phyloP scores from a whole-genome alignment of 2,113 vertebrate genomes.

The Oncorhynchus mykiss region DNA sequence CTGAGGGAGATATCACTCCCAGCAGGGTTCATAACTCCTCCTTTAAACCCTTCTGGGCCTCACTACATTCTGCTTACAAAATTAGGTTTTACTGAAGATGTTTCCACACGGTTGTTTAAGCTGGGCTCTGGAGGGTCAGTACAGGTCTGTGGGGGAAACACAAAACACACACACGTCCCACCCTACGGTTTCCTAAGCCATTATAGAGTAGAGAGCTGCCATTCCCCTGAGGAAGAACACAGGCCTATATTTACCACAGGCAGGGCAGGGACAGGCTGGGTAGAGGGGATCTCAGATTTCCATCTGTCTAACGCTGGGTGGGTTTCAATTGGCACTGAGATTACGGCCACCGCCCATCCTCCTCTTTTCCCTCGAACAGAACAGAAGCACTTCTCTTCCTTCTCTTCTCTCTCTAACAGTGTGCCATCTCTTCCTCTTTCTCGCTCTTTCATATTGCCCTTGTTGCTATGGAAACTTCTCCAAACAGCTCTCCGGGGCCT shows the following conservation, averaged over 20 bases:
- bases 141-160: slow-evolving; percentile 15
- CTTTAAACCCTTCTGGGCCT: not conserved
- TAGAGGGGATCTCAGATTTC: slow-evolving; percentile 19
- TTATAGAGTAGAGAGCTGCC: slow-evolving; percentile 9
- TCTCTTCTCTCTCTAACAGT: not conserved
- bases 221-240: slow-evolving; percentile 12
- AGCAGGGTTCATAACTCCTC: not conserved
- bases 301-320: slow-evolving; percentile 33
- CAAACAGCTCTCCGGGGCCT: slow-evolving; percentile 34
- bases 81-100: slow-evolving; percentile 7
- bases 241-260: slow-evolving; percentile 41
- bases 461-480: slow-evolving; percentile 38
- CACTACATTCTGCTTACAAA: not conserved
- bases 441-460: slow-evolving; percentile 33
- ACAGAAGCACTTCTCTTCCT: slow-evolving; percentile 23
- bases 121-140: not conserved
- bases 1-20: not conserved
- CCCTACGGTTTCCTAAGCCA: slow-evolving; percentile 12
- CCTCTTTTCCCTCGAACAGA: slow-evolving; percentile 36
- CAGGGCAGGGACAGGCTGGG: not conserved
- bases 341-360: slow-evolving; percentile 30
- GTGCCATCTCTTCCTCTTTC: not conserved
- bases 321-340: slow-evolving; percentile 37
- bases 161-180: slow-evolving; percentile 8
- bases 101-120: not conserved